A percentile compares a stretch with the other conserved stretches of the same genome.
phyloP scores from a whole-genome alignment of 2,797 vertebrate genomes.

The Propithecus deckenii region DNA sequence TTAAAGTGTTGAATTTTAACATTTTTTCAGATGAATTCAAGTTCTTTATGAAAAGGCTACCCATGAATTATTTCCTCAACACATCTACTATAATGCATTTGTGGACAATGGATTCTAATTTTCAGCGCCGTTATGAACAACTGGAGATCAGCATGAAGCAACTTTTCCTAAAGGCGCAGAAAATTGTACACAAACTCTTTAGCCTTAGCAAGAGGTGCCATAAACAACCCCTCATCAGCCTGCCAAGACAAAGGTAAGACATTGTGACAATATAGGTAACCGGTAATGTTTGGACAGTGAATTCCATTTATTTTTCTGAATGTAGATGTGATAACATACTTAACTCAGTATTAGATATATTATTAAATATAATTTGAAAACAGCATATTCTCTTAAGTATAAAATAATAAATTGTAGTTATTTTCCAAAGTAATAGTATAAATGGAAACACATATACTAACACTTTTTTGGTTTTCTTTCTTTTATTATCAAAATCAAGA shows the following conservation, averaged over 20 bases:
- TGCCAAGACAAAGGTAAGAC: conserved; percentile 93
- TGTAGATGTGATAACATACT: rapidly evolving
- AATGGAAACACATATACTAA: not conserved
- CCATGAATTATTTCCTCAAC: conserved; percentile 95
- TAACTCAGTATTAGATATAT: rapidly evolving
- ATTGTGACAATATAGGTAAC: rapidly evolving
- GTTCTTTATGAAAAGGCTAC: conserved; percentile 93
- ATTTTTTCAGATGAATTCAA: conserved; percentile 95
- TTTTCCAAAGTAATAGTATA: not conserved
- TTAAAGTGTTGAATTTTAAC: conserved; percentile 62
- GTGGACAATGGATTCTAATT: conserved; percentile 94
- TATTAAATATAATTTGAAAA: not conserved
- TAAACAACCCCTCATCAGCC: conserved; percentile 92
- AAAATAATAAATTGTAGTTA: not conserved
- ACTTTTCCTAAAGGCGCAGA: conserved; percentile 93
- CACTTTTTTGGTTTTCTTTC: not conserved
- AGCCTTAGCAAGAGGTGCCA: conserved; percentile 97
- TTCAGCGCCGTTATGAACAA: conserved; percentile 95
- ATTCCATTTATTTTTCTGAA: not conserved
- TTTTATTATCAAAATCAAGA: not conserved
- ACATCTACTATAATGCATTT: conserved; percentile 93
- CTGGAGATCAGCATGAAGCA: conserved; percentile 93
- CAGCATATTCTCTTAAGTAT: not conserved
- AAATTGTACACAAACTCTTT: conserved; percentile 96
- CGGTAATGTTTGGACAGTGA: not conserved